A percentile compares a stretch with the other conserved stretches of the same genome.
Conservation (phyloP, 1,140 invertebrate genomes). For the Leptopilina clavipes region DNA sequence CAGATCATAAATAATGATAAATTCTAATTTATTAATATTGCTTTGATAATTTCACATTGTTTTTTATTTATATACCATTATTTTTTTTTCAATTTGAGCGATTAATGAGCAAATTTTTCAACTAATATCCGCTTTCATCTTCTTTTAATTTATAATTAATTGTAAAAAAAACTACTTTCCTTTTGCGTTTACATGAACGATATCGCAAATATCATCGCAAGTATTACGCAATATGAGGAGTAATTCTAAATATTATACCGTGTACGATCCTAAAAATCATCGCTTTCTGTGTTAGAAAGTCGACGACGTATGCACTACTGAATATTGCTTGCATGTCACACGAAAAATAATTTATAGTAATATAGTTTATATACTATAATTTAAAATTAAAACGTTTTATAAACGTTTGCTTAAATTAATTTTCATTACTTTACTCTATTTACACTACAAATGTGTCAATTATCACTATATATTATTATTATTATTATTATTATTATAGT, state of each 20-base stretch:
- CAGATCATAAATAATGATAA: too few species aligned
- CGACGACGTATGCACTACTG: constrained; percentile 37
- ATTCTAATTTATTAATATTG: too few species aligned
- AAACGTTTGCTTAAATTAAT: background rate
- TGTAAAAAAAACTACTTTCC: constrained; percentile 14
- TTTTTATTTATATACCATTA: background rate
- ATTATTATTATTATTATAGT: too few species aligned
- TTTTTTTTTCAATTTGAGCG: background rate
- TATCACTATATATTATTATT: too few species aligned
- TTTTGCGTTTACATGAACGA: constrained; percentile 1
- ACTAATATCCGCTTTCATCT: background rate
- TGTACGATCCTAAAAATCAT: constrained; percentile 19
- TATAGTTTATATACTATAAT: background rate
- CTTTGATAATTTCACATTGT: background rate
- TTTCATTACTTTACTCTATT: background rate
- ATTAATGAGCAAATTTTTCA: background rate
- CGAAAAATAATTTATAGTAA: constrained; percentile 1
- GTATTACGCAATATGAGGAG: constrained; percentile 6
- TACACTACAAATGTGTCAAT: background rate
- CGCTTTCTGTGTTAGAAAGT: constrained; percentile 5
- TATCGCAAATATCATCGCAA: background rate
- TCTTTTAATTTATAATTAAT: background rate
- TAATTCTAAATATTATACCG: constrained; percentile 34
- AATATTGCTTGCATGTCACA: constrained; percentile 43
- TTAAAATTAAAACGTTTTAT: background rate